phyloP scores from a whole-genome alignment of 2,888 invertebrate species.

The Troglohyphantes excavatus region DNA sequence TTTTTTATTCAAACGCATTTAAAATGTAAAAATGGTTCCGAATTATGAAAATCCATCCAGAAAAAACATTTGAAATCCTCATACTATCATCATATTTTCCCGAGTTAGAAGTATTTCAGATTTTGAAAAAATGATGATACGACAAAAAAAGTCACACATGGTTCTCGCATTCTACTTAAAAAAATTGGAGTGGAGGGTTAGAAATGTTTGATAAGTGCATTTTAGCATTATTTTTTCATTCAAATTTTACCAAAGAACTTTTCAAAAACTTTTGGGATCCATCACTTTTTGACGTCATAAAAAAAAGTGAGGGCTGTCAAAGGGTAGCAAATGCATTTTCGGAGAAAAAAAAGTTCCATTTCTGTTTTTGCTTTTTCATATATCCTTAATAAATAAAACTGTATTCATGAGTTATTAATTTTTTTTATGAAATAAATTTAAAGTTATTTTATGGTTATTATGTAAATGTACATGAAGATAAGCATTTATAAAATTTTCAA shows the following conservation, averaged over 20 bases:
- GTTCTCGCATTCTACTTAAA: background rate
- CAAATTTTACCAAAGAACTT: constrained; percentile 42
- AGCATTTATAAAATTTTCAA: too few relatives aligned
- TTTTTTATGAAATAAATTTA: too few relatives aligned
- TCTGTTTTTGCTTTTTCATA: background rate
- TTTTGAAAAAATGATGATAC: too few relatives aligned
- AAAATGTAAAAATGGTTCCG: too few relatives aligned
- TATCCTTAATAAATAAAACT: background rate
- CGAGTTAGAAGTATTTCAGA: too few relatives aligned
- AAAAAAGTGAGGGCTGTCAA: constrained; percentile 61
- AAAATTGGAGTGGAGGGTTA: constrained; percentile 13
- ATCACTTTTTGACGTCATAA: constrained; percentile 52
- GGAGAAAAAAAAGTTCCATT: background rate
- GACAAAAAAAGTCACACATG: too few relatives aligned
- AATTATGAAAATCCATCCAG: too few relatives aligned
- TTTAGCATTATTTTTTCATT: constrained; percentile 32
- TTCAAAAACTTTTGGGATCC: constrained; percentile 53
- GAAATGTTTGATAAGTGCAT: constrained; percentile 51
- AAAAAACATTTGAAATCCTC: too few relatives aligned
- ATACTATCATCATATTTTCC: too few relatives aligned
- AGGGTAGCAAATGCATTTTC: constrained; percentile 1
- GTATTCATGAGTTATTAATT: background rate
- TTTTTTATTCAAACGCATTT: too few relatives aligned
- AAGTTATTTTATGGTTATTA: too few relatives aligned
- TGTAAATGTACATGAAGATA: too few relatives aligned